Evolutionary conservation across 2,113 vertebrate species (phyloP), one percentile per base, ranked within the genome.

Genomic region (Sigmodon hispidus): DNA sequence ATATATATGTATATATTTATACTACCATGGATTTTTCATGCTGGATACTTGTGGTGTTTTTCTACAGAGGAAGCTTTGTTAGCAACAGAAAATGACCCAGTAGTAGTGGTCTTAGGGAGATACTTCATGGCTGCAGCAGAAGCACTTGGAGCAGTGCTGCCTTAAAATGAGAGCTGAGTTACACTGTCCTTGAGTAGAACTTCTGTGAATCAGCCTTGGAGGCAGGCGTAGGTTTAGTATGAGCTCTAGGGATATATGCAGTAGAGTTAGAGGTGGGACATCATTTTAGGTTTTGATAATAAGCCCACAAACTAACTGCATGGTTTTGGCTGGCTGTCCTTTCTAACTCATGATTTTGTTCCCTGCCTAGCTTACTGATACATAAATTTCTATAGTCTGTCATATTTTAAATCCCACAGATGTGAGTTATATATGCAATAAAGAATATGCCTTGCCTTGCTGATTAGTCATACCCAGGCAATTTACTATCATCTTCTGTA

Each of bases 11-110:
- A 94, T 96, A 65, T 97, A 96, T 98, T 98, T 98, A 98, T 98
- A 98, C 96, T 92, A 96, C 96, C 97, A 94, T 95, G 95, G 17
- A 97, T 97, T 98, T 98, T 98, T 98, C 98, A 98, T 97, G 97
- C 97, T 98, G 98, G 97, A 97, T 97, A 95, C 97, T 94, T 95
- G 97, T 48, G 79, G 96, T 96, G 95, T 97, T 97, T 98, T 97
- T 95, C 97, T 98, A 98, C 26, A 89, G 95, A 97, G 92, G 81
- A 96, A 98, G 95, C 69, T 96, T 98, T 96, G n/a, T 97, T 96
- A 83, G 95, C 97, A 97, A 95, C 94, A 97, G 95, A 94, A 96
- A 96, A 93, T 29, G 80, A 95, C 52, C 94, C 97, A 88, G n/a
- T 90, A 97, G 88, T 80, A 87, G 88, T 96, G 93, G 95, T 98